Percentiles rank a stretch among this genome's conserved stretches.
These are phyloP conservation scores for Diachrysia chrysitis DNA, from an alignment of 2,888 invertebrate species.

Conservation along the genomic window DNA sequence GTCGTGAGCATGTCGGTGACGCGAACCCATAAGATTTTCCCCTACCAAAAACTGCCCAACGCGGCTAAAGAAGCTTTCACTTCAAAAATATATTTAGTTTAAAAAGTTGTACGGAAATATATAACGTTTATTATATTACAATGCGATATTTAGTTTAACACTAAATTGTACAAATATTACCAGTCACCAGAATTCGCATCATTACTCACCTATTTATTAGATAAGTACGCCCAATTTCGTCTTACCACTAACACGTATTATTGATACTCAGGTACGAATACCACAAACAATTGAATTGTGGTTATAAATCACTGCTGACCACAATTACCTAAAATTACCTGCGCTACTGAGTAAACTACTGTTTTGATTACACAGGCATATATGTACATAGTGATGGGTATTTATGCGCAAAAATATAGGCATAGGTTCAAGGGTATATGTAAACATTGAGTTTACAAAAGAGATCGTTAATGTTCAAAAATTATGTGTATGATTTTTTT, in stretches of 20 bases:
- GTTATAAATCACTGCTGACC: constrained; percentile 31
- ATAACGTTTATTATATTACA: too few species aligned
- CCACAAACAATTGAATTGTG: constrained; percentile 41
- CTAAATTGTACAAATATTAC: neutral
- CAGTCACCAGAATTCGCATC: neutral
- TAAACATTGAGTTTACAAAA: too few species aligned
- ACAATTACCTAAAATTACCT: constrained; percentile 13
- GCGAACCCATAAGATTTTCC: too few species aligned
- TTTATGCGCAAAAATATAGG: neutral
- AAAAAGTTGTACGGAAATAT: too few species aligned
- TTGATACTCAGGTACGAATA: constrained; percentile 25
- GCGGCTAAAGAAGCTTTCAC: too few species aligned
- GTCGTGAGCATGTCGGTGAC: too few species aligned
- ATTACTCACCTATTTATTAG: constrained; percentile 21
- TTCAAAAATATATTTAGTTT: too few species aligned
- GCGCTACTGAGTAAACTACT: constrained; percentile 2
- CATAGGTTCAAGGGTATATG: too few species aligned
- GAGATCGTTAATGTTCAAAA: too few species aligned
- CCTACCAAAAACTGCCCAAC: too few species aligned
- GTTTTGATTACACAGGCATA: neutral
- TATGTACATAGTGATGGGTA: neutral
- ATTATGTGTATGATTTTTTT: too few species aligned
- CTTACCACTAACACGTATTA: constrained; percentile 28
- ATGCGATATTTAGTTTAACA: neutral
- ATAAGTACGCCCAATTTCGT: constrained; percentile 19